phyloP scores from a whole-genome alignment of 2,888 invertebrate species.

The Dioctria rufipes region DNA sequence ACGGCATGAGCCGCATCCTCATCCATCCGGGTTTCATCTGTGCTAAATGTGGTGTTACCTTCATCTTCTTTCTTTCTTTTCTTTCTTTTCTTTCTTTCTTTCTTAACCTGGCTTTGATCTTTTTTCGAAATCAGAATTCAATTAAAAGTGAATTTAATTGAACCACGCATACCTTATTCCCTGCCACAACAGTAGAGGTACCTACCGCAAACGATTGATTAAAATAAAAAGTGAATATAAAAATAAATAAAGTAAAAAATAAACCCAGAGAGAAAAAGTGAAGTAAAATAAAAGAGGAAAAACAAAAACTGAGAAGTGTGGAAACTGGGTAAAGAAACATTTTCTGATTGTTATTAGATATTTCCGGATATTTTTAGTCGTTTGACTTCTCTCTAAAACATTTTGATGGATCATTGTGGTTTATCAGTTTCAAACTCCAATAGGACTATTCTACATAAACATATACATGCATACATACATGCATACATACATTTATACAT shows the following conservation, averaged over 20 bases:
- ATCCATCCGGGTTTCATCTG: too few relatives aligned
- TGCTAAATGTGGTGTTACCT: too few relatives aligned
- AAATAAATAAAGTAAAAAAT: too few relatives aligned
- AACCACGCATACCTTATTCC: constrained; percentile 20
- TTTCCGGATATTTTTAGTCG: background rate
- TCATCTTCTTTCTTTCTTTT: too few relatives aligned
- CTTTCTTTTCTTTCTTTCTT: too few relatives aligned
- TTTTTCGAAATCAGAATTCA: constrained; percentile 47
- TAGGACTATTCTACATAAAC: too few relatives aligned
- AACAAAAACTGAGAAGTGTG: constrained; percentile 1
- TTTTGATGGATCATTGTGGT: too few relatives aligned
- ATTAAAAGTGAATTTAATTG: constrained; percentile 46
- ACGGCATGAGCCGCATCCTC: too few relatives aligned
- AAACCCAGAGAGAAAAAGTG: background rate
- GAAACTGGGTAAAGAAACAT: background rate
- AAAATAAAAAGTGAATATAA: background rate
- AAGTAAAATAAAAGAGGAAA: background rate
- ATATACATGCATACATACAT: too few relatives aligned
- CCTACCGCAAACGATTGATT: constrained; percentile 8
- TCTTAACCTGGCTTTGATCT: background rate
- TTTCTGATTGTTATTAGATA: background rate
- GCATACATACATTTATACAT: too few relatives aligned
- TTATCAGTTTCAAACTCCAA: too few relatives aligned
- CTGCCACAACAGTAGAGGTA: background rate
- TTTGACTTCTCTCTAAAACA: background rate